Percentiles rank a stretch among this genome's conserved stretches.
Conservation (phyloP, 2,888 invertebrate species). For the Troides helena region DNA sequence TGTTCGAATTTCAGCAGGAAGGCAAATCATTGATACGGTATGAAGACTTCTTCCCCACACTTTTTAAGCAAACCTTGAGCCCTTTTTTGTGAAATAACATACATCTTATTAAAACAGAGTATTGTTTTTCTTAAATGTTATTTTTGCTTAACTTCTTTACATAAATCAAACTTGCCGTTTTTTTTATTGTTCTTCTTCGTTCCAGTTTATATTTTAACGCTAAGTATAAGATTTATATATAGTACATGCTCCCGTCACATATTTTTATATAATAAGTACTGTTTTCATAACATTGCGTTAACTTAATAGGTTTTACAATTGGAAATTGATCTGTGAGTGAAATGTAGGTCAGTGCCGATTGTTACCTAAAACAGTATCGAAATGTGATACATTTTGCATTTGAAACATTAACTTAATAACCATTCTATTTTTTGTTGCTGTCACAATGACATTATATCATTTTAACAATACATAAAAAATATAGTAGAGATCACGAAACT, state of each 20-base stretch:
- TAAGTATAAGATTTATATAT: too few relatives aligned
- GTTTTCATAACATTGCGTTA: constrained; percentile 14
- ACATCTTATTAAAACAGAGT: neutral
- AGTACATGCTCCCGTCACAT: neutral
- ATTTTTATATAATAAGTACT: neutral
- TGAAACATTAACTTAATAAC: neutral
- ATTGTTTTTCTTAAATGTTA: neutral
- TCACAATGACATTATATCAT: neutral
- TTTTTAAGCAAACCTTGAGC: constrained; percentile 40
- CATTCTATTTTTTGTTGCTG: neutral
- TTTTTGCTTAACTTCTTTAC: too few relatives aligned
- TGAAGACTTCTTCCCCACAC: constrained; percentile 47
- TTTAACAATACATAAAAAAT: neutral
- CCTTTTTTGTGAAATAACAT: neutral
- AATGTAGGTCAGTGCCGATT: constrained; percentile 65
- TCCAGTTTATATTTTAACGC: too few relatives aligned
- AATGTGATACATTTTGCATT: constrained; percentile 12
- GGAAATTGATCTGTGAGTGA: constrained; percentile 46
- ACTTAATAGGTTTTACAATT: constrained; percentile 33
- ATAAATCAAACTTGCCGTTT: neutral
- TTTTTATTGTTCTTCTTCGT: neutral
- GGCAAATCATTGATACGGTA: constrained; percentile 42
- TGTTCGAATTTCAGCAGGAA: constrained; percentile 51
- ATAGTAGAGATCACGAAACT: neutral
- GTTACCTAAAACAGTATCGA: constrained; percentile 26